Percentiles rank a stretch among this genome's conserved stretches.
Evolutionary conservation across 2,797 vertebrate genomes (phyloP).

Genomic region (Enteromius afrohamiltoni): DNA sequence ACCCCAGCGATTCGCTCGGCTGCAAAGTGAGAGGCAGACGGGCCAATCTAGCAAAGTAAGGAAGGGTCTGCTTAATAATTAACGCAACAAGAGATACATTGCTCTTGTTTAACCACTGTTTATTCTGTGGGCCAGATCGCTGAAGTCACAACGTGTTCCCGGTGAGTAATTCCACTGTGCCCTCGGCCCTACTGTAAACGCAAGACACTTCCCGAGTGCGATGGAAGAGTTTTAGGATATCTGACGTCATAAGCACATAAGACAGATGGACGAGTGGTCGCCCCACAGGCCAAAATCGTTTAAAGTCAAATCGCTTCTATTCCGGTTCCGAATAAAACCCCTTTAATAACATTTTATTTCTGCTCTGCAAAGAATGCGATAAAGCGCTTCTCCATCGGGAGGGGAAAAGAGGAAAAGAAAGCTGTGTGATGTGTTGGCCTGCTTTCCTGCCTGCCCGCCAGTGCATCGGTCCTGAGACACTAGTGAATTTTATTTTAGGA

Average conservation of each 20-base stretch:
- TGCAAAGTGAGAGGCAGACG: conserved; percentile 67
- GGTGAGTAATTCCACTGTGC: conserved; percentile 46
- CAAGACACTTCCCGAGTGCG: conserved; percentile 13
- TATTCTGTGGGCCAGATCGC: conserved; percentile 73
- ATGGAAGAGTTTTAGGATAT: conserved; percentile 28
- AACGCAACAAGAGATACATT: conserved; percentile 80
- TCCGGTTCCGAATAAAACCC: conserved; percentile 24
- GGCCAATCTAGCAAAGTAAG: conserved; percentile 80
- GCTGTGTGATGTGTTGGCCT: conserved; percentile 55
- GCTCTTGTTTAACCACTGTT: conserved; percentile 80
- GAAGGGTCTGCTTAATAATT: conserved; percentile 82
- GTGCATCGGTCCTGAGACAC: conserved; percentile 75
- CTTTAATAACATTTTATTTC: conserved; percentile 49
- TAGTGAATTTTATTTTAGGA: conserved; percentile 82
- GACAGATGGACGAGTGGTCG: conserved; percentile 23
- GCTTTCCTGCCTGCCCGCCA: conserved; percentile 66
- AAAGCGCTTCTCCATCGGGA: conserved; percentile 35
- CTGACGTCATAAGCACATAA: conserved; percentile 39
- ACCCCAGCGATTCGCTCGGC: conserved; percentile 60
- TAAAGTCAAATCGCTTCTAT: conserved; percentile 48
- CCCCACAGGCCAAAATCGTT: conserved; percentile 28
- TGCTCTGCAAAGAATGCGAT: conserved; percentile 34
- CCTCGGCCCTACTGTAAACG: background rate
- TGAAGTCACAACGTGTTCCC: conserved; percentile 62
- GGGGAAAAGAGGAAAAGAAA: conserved; percentile 39